phyloP scores from a whole-genome alignment of 2,797 vertebrate genomes.

The Muraenolepis orangiensis region DNA sequence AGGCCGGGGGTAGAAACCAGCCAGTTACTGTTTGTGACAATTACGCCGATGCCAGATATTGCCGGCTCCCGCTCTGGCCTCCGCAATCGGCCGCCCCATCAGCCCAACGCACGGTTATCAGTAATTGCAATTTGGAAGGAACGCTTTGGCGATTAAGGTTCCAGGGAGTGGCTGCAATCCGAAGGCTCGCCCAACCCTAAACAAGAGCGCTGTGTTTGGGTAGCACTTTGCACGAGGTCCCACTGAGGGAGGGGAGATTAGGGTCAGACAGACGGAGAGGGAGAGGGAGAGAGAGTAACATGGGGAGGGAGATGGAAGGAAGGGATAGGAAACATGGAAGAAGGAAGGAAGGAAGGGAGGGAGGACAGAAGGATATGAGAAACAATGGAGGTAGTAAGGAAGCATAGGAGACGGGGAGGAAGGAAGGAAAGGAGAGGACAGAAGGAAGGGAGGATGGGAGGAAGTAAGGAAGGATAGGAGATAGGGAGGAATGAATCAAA shows the following conservation, averaged over 20 bases:
- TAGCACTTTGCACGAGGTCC: conserved; percentile 69
- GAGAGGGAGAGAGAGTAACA: conserved; percentile 6
- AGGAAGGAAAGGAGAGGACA: background rate
- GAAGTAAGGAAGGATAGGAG: background rate
- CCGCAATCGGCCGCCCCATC: conserved; percentile 74
- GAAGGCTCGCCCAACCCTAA: conserved; percentile 69
- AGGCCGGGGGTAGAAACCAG: conserved; percentile 58
- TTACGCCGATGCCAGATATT: conserved; percentile 82
- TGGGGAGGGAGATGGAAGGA: conserved; percentile 20
- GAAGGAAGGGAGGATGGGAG: background rate
- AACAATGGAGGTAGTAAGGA: conserved; percentile 13
- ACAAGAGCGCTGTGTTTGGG: conserved; percentile 75
- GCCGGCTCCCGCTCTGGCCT: conserved; percentile 35
- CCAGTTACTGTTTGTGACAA: conserved; percentile 75
- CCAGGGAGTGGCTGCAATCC: conserved; percentile 67
- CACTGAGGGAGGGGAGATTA: conserved; percentile 45
- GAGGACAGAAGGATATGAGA: background rate
- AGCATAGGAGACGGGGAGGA: conserved; percentile 7
- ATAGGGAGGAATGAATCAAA: background rate
- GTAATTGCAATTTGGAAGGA: conserved; percentile 77
- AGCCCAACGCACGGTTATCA: conserved; percentile 67
- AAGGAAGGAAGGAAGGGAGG: background rate
- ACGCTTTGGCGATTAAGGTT: conserved; percentile 66
- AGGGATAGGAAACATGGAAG: background rate
- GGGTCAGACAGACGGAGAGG: conserved; percentile 18